Evolutionary conservation across 2,888 invertebrate genomes (phyloP), one percentile per base, ranked within the genome.

Genomic region (Escarpia spicata): DNA sequence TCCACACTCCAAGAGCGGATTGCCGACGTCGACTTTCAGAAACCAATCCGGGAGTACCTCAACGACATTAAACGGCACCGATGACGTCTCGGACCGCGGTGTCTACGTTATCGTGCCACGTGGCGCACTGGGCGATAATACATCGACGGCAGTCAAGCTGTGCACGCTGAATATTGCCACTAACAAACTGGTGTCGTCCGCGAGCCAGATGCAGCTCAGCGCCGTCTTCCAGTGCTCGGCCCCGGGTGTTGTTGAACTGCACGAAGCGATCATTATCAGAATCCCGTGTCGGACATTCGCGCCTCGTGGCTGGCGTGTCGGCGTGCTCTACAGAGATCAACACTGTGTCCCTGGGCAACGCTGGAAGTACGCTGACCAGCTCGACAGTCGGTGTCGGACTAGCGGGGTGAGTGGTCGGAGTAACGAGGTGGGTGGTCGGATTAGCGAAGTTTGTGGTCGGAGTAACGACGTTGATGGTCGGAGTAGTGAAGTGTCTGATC

Each of bases 51-150:
- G 0, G 60, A 60, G 60, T 60, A 60, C 19, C 26, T 75, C n/a
- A 75, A 15, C 19, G 75, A n/a, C 75, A 75, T 19, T n/a, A 26
- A 26, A 15, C 75, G 75, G 75, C 75, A 26, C 75, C 75, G 75
- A 26, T 0, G 75, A 75, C 6, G 6, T 75, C 75, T n/a, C 75
- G 19, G n/a, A 75, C n/a, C 75, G 75, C 75, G 75, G 75, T 1
- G 75, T 26, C 26, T 75, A n/a, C 75, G 75, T 75, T 26, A 75
- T 75, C 75, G 75, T 75, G 75, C 75, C 75, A 75, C 75, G 75
- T 75, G 75, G 75, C 75, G 75, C 75, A 4, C 75, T 75, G 75
- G 75, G 75, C 75, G 75, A 75, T 75, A 75, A 75, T 75, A 75
- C 75, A n/a, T 19, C 75, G 75, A 75, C 75, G 75, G 26, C 19